A percentile compares a stretch with the other conserved stretches of the same genome.
These are phyloP conservation scores for Antechinus stuartii DNA, from an alignment of 2,113 vertebrate species.

Conservation along the genomic window DNA sequence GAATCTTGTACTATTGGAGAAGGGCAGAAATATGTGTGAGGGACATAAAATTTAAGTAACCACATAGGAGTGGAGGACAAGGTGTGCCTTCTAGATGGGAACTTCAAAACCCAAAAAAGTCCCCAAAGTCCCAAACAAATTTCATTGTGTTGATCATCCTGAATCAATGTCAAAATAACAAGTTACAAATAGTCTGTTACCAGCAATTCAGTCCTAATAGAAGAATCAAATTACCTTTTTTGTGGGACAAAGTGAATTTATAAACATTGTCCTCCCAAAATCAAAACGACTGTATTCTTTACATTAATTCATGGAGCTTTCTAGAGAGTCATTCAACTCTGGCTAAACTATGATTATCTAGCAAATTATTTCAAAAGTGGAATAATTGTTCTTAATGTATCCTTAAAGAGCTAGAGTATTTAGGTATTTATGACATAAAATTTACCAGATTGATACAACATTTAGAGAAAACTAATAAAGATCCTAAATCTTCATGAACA, in stretches of 20 bases:
- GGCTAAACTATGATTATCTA: neutral
- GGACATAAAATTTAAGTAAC: neutral
- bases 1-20: neutral
- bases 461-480: neutral
- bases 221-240: neutral
- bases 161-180: neutral
- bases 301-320: neutral
- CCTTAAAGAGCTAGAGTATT: neutral
- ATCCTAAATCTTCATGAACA: neutral
- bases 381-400: neutral
- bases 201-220: neutral
- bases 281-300: neutral
- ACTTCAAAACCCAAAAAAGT: neutral
- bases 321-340: neutral
- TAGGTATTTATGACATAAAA: neutral
- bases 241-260: neutral
- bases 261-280: neutral
- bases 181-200: neutral
- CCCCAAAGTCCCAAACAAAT: neutral
- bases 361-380: neutral
- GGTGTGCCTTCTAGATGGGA: neutral
- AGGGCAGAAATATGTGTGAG: neutral
- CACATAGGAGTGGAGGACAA: neutral
- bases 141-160: neutral
- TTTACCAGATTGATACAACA: neutral